These are phyloP conservation scores for Spea hammondii DNA, from an alignment of 2,797 vertebrate species.

Conservation along the genomic window DNA sequence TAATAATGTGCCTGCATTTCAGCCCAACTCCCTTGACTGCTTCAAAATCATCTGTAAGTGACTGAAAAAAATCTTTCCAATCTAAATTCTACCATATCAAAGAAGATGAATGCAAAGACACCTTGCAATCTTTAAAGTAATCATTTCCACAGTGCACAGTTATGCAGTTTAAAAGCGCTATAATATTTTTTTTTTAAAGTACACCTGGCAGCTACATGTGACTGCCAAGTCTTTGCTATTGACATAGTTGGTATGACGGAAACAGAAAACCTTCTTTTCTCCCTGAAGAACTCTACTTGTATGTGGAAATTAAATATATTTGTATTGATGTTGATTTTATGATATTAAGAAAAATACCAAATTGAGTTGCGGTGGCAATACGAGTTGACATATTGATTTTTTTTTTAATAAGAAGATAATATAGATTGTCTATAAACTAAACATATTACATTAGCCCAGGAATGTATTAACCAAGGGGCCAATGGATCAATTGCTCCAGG, in stretches of 20 bases:
- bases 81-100: slow-evolving; percentile 51
- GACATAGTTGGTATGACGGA: neutral
- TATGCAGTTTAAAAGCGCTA: slow-evolving; percentile 53
- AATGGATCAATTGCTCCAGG: no score
- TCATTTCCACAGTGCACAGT: slow-evolving; percentile 51
- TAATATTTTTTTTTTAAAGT: slow-evolving; percentile 57
- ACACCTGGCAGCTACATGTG: slow-evolving; percentile 40
- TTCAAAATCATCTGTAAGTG: slow-evolving; percentile 58
- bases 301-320: no score
- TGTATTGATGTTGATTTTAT: no score
- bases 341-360: no score
- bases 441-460: no score
- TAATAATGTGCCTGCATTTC: slow-evolving; percentile 60
- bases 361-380: no score
- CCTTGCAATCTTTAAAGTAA: slow-evolving; percentile 47
- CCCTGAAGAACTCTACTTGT: no score
- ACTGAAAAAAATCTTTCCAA: slow-evolving; percentile 60
- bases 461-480: no score
- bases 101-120: slow-evolving; percentile 28
- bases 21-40: slow-evolving; percentile 52
- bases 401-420: no score
- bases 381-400: no score
- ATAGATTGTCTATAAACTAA: no score
- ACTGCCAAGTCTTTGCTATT: slow-evolving; percentile 42
- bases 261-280: no score